Conservation (phyloP, 1,140 invertebrate genomes). For the Drosophila repleta region DNA sequence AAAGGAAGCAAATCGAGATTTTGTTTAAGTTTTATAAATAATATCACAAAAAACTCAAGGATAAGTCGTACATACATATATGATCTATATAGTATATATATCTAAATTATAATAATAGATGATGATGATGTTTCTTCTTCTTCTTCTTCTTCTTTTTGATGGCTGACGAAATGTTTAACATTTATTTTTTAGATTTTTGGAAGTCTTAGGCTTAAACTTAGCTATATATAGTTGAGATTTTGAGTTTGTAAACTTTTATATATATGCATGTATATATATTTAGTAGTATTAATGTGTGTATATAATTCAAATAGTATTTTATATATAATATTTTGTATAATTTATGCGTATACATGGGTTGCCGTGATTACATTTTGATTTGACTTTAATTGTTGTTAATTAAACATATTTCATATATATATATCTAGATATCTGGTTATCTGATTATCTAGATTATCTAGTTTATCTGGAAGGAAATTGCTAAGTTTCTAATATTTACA, state of each 20-base stretch:
- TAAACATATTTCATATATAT: conserved; percentile 36
- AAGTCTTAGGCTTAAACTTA: conserved; percentile 72
- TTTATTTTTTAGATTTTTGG: conserved; percentile 32
- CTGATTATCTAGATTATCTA: conserved; percentile 14
- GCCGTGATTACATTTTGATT: conserved; percentile 72
- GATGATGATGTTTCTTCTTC: conserved; percentile 17
- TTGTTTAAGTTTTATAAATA: conserved; percentile 61
- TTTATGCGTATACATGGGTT: conserved; percentile 74
- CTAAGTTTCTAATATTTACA: conserved; percentile 67
- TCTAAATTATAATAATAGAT: conserved; percentile 26
- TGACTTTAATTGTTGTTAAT: conserved; percentile 43
- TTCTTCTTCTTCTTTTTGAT: conserved; percentile 13
- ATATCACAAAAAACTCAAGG: conserved; percentile 79
- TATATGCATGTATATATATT: conserved; percentile 39
- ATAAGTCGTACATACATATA: conserved; percentile 71
- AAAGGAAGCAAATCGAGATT: conserved; percentile 60
- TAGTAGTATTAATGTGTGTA: conserved; percentile 32
- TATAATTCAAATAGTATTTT: conserved; percentile 31
- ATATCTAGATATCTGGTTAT: conserved; percentile 28
- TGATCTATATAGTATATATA: conserved; percentile 32
- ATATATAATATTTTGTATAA: conserved; percentile 38
- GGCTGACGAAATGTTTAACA: conserved; percentile 69
- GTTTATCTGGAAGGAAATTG: conserved; percentile 66
- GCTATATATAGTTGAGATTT: conserved; percentile 56
- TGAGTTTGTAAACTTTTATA: conserved; percentile 41